A percentile compares a stretch with the other conserved stretches of the same genome.
These are phyloP conservation scores for Prunella strophiata DNA, from an alignment of 2,797 vertebrate species.

Conservation along the genomic window DNA sequence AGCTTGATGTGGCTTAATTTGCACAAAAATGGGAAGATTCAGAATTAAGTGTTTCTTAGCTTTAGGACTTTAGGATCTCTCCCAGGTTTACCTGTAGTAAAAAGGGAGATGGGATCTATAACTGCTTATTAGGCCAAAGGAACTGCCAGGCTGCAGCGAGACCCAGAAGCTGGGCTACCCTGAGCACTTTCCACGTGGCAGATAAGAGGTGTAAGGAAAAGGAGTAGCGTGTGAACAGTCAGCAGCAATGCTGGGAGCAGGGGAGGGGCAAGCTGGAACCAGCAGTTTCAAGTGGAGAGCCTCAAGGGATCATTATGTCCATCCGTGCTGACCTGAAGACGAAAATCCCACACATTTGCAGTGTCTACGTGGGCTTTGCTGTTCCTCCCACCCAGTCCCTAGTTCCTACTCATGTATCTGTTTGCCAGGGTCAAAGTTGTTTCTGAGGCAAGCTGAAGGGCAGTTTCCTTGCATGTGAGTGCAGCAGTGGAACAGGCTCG, in stretches of 20 bases:
- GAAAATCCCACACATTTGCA: slow-evolving; percentile 35
- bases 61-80: not conserved
- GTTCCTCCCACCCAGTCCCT: slow-evolving; percentile 17
- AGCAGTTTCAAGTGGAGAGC: not conserved
- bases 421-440: slow-evolving; percentile 5
- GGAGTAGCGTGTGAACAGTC: accelerated
- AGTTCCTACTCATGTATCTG: not conserved
- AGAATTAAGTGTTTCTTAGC: not conserved
- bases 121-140: not conserved
- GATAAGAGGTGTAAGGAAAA: slow-evolving; percentile 1
- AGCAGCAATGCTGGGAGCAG: not conserved
- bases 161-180: not conserved
- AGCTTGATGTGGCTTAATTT: not conserved
- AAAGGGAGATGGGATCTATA: not conserved
- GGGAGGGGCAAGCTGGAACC: not conserved
- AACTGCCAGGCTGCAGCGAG: not conserved
- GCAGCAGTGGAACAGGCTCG: accelerated
- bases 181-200: not conserved
- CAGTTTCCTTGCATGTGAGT: not conserved
- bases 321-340: not conserved
- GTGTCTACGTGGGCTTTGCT: not conserved
- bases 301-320: not conserved
- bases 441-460: not conserved
- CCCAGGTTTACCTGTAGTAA: not conserved
- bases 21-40: not conserved